phyloP scores from a whole-genome alignment of 2,797 vertebrate species.

The Cetoscarus ocellatus region DNA sequence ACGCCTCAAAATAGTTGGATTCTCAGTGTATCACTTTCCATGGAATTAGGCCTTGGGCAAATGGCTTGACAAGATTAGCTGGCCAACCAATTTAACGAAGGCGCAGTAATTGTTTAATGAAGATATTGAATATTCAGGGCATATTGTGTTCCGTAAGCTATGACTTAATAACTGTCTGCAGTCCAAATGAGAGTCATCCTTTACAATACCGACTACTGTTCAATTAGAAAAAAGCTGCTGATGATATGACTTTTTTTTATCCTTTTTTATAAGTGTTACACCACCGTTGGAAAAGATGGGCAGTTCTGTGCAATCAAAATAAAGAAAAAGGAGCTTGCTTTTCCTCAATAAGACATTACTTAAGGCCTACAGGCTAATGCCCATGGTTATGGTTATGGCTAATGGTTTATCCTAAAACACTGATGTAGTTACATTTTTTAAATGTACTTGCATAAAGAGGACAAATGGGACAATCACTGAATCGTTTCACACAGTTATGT shows the following conservation, averaged over 20 bases:
- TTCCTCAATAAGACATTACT: too few relatives aligned
- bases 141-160: constrained; percentile 75
- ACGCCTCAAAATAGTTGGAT: constrained; percentile 30
- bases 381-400: too few relatives aligned
- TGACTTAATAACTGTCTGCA: constrained; percentile 79
- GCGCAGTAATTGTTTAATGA: constrained; percentile 78
- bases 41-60: constrained; percentile 62
- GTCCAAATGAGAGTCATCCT: constrained; percentile 65
- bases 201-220: constrained; percentile 51
- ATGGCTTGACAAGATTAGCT: constrained; percentile 72
- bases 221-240: neutral
- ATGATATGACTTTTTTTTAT: neutral
- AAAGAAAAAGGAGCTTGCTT: too few relatives aligned
- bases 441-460: too few relatives aligned
- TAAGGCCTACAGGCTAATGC: too few relatives aligned
- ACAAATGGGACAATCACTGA: too few relatives aligned
- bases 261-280: neutral
- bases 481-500: too few relatives aligned
- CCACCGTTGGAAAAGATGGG: constrained; percentile 3
- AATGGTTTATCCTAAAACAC: too few relatives aligned
- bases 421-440: too few relatives aligned
- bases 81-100: constrained; percentile 69
- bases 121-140: constrained; percentile 76
- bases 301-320: neutral
- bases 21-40: constrained; percentile 66